Evolutionary conservation across 2,797 vertebrate genomes (phyloP).

Genomic region (Lepilemur septentrionalis): DNA sequence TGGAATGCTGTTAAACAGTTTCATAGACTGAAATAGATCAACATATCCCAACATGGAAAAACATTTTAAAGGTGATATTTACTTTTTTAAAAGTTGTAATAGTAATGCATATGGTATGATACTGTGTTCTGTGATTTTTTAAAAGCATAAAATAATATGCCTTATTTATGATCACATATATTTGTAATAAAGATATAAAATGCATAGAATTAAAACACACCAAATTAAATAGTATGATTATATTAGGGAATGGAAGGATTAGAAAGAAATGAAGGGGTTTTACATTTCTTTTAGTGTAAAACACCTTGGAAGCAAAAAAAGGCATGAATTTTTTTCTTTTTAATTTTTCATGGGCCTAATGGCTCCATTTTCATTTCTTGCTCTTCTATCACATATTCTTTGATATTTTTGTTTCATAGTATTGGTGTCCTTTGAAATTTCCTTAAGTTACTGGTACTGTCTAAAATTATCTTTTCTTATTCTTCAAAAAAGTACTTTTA

Average conservation of each 20-base stretch:
- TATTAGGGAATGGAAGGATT: not conserved
- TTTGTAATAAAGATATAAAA: not conserved
- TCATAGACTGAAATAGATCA: not conserved
- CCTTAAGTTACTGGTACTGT: not conserved
- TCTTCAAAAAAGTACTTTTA: not conserved
- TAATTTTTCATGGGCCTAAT: not conserved
- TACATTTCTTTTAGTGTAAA: not conserved
- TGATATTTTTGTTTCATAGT: not conserved
- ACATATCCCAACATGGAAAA: not conserved
- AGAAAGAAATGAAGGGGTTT: not conserved
- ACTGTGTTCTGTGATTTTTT: not conserved
- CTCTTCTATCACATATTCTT: not conserved
- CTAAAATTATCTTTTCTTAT: not conserved
- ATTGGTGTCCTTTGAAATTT: not conserved
- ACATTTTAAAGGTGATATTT: not conserved
- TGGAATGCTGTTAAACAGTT: not conserved
- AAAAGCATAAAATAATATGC: not conserved
- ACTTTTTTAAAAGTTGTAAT: not conserved
- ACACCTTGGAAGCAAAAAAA: not conserved
- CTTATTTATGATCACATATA: not conserved
- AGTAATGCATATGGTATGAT: not conserved
- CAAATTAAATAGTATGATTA: not conserved
- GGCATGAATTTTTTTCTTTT: not conserved
- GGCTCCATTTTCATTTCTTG: not conserved
- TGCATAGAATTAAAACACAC: not conserved